These are phyloP conservation scores for Trematocara macrostoma DNA, from an alignment of 2,113 vertebrate species.

Conservation along the genomic window DNA sequence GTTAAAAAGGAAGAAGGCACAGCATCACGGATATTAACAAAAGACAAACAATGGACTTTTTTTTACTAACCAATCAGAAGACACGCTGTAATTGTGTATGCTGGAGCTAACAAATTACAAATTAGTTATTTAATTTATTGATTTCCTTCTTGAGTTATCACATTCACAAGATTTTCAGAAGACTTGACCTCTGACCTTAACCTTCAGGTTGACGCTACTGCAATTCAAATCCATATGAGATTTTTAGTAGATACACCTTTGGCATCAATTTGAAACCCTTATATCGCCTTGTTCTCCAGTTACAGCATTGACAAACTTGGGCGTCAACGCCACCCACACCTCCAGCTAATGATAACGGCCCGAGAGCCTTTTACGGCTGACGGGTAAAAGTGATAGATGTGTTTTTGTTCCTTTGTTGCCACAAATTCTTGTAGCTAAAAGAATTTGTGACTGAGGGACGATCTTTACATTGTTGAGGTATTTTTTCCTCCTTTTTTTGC, in stretches of 20 bases:
- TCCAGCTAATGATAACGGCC: neutral
- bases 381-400: accelerated
- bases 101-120: neutral
- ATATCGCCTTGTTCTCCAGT: neutral
- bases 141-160: neutral
- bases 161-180: neutral
- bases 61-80: neutral
- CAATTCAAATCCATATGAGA: accelerated
- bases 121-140: neutral
- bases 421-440: neutral
- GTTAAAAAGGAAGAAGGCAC: accelerated
- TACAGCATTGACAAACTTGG: accelerated
- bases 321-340: accelerated
- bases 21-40: accelerated
- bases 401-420: neutral
- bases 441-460: neutral
- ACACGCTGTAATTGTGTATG: neutral
- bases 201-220: neutral
- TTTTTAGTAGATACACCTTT: neutral
- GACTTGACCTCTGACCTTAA: neutral
- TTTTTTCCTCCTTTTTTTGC: neutral
- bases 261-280: neutral
- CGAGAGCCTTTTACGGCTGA: neutral
- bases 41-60: neutral
- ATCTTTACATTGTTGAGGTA: neutral